Conservation (phyloP, 2,113 vertebrate genomes). For the Aphelocoma coerulescens region DNA sequence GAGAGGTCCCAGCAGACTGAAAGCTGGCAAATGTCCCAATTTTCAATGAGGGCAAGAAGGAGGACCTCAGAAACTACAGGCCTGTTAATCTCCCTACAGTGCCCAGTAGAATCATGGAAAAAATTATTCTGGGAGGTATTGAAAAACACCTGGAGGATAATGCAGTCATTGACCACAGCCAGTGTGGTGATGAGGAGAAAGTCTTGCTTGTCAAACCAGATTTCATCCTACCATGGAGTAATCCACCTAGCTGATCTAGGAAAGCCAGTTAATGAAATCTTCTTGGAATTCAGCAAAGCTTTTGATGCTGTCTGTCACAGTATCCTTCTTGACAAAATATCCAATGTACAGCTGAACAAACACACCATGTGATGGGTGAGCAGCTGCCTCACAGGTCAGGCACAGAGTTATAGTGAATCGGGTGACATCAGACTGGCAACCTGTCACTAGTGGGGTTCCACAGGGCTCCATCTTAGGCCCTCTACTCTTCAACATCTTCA, state of each 20-base stretch:
- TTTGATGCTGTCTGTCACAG: background rate
- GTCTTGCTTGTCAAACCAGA: background rate
- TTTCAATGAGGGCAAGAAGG: background rate
- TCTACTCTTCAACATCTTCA: background rate
- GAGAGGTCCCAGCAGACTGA: background rate
- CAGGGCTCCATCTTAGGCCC: background rate
- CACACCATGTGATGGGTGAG: background rate
- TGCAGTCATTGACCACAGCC: background rate
- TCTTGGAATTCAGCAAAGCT: background rate
- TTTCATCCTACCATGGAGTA: background rate
- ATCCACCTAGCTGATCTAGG: background rate
- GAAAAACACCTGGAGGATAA: background rate
- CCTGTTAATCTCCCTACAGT: background rate
- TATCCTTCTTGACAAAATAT: background rate
- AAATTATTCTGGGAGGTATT: background rate
- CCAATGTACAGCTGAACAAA: background rate
- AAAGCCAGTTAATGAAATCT: background rate
- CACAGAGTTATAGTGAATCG: background rate
- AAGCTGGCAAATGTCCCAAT: background rate
- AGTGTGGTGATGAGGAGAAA: rapidly evolving
- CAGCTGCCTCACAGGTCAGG: background rate
- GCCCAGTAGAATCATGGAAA: background rate
- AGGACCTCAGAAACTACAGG: background rate
- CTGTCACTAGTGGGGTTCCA: background rate
- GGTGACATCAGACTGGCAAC: background rate